Conservation (phyloP, 2,797 vertebrate genomes). For the Gymnodraco acuticeps region DNA sequence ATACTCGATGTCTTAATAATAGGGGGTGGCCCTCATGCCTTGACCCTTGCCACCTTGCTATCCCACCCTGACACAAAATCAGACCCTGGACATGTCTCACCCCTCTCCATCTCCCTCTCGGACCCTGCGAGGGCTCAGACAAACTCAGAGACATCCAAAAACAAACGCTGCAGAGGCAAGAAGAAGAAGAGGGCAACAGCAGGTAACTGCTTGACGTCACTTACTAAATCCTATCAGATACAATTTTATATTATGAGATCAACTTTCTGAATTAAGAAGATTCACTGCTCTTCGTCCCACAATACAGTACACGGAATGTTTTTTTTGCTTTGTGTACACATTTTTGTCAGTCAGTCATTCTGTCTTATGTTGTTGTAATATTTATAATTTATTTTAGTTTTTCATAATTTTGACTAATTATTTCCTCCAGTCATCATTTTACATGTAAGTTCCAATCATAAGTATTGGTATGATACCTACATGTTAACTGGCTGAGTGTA, state of each 20-base stretch:
- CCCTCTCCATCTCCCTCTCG: not conserved
- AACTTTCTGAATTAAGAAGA: not conserved
- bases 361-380: not conserved
- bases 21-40: conserved; percentile 85
- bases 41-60: conserved; percentile 84
- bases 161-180: conserved; percentile 39
- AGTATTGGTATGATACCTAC: not conserved
- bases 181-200: conserved; percentile 57
- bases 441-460: not conserved
- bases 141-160: conserved; percentile 35
- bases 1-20: conserved; percentile 84
- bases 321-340: not conserved
- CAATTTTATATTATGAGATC: not conserved
- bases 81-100: conserved; percentile 23
- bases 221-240: not conserved
- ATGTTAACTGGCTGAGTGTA: not conserved
- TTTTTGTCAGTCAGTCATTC: not conserved
- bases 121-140: conserved; percentile 47
- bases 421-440: not conserved
- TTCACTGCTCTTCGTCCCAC: not conserved
- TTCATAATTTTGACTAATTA: not conserved
- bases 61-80: conserved; percentile 49
- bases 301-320: no score
- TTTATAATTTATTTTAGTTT: not conserved
- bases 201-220: conserved; percentile 41